These are phyloP conservation scores for Melopsittacus undulatus DNA, from an alignment of 2,797 vertebrate genomes.

Conservation along the genomic window DNA sequence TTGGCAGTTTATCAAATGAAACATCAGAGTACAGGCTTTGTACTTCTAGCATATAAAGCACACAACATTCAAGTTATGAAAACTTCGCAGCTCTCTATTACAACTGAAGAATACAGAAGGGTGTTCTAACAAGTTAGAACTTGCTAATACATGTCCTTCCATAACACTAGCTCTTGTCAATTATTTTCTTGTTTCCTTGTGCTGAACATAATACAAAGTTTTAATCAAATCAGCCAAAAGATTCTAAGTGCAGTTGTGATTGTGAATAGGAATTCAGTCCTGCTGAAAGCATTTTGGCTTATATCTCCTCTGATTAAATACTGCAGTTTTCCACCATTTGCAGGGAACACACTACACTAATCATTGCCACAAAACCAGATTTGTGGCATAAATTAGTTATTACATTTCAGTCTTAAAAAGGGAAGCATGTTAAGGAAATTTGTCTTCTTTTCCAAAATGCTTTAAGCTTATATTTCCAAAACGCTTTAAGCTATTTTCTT, in stretches of 20 bases:
- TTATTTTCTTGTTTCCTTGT: background rate
- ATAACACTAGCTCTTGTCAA: background rate
- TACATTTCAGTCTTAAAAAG: slow-evolving; percentile 3
- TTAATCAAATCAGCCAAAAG: background rate
- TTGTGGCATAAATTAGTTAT: background rate
- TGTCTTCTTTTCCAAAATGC: slow-evolving; percentile 7
- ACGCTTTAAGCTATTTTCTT: background rate
- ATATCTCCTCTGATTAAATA: background rate
- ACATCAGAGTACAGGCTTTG: background rate
- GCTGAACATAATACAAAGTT: background rate
- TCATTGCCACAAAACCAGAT: background rate
- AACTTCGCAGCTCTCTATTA: background rate
- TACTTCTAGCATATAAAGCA: background rate
- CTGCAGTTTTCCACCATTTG: background rate
- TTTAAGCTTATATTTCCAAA: slow-evolving; percentile 18
- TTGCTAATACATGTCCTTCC: background rate
- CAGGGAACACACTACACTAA: background rate
- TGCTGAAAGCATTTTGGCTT: background rate
- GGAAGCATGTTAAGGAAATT: background rate
- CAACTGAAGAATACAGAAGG: background rate
- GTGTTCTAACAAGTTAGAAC: background rate
- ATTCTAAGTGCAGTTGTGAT: background rate
- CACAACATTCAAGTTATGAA: background rate
- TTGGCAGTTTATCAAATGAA: background rate
- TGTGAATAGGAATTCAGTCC: background rate